These are phyloP conservation scores for Drosophila mulleri DNA, from an alignment of 2,888 invertebrate species.

Conservation along the genomic window DNA sequence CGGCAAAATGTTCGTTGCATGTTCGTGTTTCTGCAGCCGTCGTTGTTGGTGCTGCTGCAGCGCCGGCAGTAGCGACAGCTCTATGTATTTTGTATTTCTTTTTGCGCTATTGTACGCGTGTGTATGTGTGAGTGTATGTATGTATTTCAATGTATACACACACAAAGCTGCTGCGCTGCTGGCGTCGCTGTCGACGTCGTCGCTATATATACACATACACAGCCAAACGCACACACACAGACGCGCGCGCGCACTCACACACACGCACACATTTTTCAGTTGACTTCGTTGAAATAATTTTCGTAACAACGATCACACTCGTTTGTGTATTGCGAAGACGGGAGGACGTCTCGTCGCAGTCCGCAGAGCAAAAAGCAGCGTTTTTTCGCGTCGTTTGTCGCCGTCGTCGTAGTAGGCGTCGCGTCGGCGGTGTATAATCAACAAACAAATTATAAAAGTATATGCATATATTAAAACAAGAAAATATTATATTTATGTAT, in stretches of 20 bases:
- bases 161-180: slow-evolving; percentile 69
- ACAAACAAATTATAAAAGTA: slow-evolving; percentile 23
- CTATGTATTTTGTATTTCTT: slow-evolving; percentile 61
- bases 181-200: slow-evolving; percentile 40
- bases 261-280: slow-evolving; percentile 73
- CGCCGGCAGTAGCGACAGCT: slow-evolving; percentile 36
- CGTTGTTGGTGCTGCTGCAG: slow-evolving; percentile 42
- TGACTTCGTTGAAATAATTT: slow-evolving; percentile 82
- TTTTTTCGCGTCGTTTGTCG: slow-evolving; percentile 54
- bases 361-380: slow-evolving; percentile 56
- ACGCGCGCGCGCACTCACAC: slow-evolving; percentile 28
- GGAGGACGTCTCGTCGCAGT: slow-evolving; percentile 75
- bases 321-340: slow-evolving; percentile 84
- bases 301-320: slow-evolving; percentile 85
- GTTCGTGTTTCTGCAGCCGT: slow-evolving; percentile 44
- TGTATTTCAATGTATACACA: slow-evolving; percentile 33
- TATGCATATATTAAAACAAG: slow-evolving; percentile 2
- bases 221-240: slow-evolving; percentile 22
- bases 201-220: slow-evolving; percentile 44
- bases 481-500: slow-evolving; percentile 22
- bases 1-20: slow-evolving; percentile 74
- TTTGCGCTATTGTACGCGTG: slow-evolving; percentile 42
- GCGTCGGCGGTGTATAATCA: slow-evolving; percentile 62
- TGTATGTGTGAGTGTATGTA: not conserved
- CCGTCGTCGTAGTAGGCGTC: slow-evolving; percentile 58